Conservation (phyloP, 2,113 vertebrate genomes). For the Andinoacara biseriatus region DNA sequence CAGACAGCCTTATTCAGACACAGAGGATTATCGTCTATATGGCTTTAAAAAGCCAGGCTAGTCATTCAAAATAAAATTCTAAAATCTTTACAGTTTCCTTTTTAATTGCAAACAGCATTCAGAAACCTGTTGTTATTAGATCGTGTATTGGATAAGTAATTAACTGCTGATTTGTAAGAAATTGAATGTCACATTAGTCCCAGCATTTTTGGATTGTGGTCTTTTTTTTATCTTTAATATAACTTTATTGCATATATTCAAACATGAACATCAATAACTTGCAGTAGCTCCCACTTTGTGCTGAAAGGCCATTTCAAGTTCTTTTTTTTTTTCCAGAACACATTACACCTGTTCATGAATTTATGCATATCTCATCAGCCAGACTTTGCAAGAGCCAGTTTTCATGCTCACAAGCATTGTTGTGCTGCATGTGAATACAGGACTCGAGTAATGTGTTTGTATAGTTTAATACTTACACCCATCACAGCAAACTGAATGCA, state of each 20-base stretch:
- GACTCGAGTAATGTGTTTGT: conserved; percentile 6
- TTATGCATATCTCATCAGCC: conserved; percentile 40
- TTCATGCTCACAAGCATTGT: conserved; percentile 17
- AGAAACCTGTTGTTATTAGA: background rate
- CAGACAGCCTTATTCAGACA: background rate
- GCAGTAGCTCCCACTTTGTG: conserved; percentile 18
- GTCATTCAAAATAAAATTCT: background rate
- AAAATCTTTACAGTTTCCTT: background rate
- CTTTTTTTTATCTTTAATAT: background rate
- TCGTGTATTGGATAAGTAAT: background rate
- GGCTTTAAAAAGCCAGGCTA: background rate
- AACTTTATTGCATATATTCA: background rate
- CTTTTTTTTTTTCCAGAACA: conserved; percentile 5
- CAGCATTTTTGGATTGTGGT: background rate
- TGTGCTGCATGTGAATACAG: conserved; percentile 16
- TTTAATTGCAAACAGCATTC: background rate
- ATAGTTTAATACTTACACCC: conserved; percentile 10
- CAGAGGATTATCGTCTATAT: background rate
- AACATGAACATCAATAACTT: conserved; percentile 14
- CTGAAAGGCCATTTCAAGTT: conserved; percentile 34
- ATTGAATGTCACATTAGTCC: background rate
- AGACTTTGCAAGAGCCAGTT: conserved; percentile 33
- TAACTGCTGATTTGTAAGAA: background rate
- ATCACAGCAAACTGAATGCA: conserved; percentile 27
- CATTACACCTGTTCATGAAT: conserved; percentile 57